Conservation (phyloP, 2,113 vertebrate genomes). For the Passer domesticus region DNA sequence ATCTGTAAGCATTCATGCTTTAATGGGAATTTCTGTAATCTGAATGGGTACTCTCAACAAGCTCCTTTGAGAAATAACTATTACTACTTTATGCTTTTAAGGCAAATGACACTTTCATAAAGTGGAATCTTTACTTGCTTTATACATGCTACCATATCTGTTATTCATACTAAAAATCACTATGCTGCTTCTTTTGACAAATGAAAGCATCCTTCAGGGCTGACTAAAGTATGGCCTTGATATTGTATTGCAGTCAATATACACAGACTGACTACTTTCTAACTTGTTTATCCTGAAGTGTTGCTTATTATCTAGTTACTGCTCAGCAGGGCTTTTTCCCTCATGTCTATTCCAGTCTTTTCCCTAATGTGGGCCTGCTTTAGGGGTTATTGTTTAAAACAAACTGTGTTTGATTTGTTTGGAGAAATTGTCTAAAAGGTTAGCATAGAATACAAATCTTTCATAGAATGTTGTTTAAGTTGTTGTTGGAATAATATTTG, state of each 20-base stretch:
- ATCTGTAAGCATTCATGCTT: background rate
- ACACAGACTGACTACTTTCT: background rate
- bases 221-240: background rate
- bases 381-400: background rate
- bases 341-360: background rate
- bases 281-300: background rate
- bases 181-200: background rate
- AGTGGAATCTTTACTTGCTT: background rate
- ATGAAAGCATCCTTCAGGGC: background rate
- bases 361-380: accelerated
- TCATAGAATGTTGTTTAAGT: background rate
- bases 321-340: background rate
- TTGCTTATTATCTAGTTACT: background rate
- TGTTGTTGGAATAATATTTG: background rate
- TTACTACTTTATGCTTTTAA: background rate
- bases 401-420: background rate
- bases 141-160: background rate
- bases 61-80: background rate
- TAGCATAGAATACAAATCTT: background rate
- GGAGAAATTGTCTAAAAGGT: background rate
- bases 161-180: background rate
- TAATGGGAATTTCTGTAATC: background rate
- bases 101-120: background rate
- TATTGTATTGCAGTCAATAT: background rate
- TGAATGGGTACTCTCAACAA: background rate